Evolutionary conservation across 2,888 invertebrate species (phyloP).

Genomic region (Crossocerus cetratus): DNA sequence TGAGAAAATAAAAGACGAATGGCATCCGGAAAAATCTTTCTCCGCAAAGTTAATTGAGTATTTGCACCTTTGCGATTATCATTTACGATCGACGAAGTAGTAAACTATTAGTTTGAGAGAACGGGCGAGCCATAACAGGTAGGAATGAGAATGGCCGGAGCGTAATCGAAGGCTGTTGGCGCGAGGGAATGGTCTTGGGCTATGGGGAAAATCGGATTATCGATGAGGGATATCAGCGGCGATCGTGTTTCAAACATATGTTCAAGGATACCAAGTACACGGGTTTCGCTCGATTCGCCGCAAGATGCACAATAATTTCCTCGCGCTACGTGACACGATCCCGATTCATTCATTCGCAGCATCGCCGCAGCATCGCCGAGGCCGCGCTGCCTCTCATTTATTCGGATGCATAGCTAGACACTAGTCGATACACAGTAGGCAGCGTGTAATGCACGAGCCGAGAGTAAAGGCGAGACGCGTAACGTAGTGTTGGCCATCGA

Average conservation of each 20-base stretch:
- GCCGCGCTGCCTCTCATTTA: neutral
- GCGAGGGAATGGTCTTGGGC: neutral
- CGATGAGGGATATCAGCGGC: conserved; percentile 33
- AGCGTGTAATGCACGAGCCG: conserved; percentile 20
- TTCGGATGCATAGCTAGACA: neutral
- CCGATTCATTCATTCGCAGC: conserved; percentile 43
- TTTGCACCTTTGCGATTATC: neutral
- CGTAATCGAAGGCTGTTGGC: conserved; percentile 1
- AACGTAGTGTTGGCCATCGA: conserved; percentile 41
- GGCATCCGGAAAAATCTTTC: neutral
- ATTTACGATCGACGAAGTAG: neutral
- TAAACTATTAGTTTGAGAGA: no score
- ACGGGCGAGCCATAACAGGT: neutral
- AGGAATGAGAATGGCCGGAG: neutral
- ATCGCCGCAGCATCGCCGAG: conserved; percentile 19
- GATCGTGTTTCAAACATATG: conserved; percentile 31
- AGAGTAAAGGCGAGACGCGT: conserved; percentile 27
- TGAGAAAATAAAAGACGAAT: no score
- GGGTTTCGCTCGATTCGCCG: conserved; percentile 14
- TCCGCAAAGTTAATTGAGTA: neutral
- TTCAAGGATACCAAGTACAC: neutral
- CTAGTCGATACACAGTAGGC: conserved; percentile 15
- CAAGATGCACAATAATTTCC: conserved; percentile 44
- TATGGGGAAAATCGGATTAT: conserved; percentile 19
- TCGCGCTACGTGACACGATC: conserved; percentile 46